Evolutionary conservation across 2,888 invertebrate species (phyloP), one percentile per base, ranked within the genome.

Genomic region (Desoria tigrina): DNA sequence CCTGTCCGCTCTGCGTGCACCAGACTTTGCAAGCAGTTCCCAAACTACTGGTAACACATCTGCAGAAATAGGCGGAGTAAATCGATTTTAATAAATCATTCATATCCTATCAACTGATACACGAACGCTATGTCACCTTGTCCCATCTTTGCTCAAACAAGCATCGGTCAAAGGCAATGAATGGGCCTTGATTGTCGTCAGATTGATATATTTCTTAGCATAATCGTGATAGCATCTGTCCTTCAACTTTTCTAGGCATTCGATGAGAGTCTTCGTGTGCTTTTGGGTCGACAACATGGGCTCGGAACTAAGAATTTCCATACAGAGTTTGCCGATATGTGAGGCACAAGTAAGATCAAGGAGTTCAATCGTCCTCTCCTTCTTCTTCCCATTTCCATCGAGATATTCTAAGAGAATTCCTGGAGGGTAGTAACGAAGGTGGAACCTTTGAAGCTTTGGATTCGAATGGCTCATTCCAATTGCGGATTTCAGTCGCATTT

Each of bases 21-120:
- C 90, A 90, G 62, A 92, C 83, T 79, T 89, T 89, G 80, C 91
- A 91, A 21, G 90, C 90, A 73, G 91, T 84, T 79, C 92, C 92
- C 79, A 91, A 92, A 80, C 91, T 91, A 72, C 90, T 90, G 1
- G 91, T 88, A 69, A 90, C 81, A 79, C 90, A 90, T 78, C 89
- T 90, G 21, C 4, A 9, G n/a, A 45, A 45, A 39, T 39, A 39
- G 9, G 16, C 39, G 9, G 16, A 24, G 4, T 57, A n/a, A n/a
- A n/a, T n/a, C n/a, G n/a, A n/a, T n/a, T n/a, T n/a, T n/a, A n/a
- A n/a, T n/a, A n/a, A n/a, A n/a, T n/a, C n/a, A n/a, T n/a, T n/a
- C n/a, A 39, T 32, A 32, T 32, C 32, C 4, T 32, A 32, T 7
- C 32, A 4, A 32, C 11, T 32, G 32, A 32, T 32, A 32, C 32